Evolutionary conservation across 2,888 invertebrate species (phyloP).

Genomic region (Oxytorus armatus): DNA sequence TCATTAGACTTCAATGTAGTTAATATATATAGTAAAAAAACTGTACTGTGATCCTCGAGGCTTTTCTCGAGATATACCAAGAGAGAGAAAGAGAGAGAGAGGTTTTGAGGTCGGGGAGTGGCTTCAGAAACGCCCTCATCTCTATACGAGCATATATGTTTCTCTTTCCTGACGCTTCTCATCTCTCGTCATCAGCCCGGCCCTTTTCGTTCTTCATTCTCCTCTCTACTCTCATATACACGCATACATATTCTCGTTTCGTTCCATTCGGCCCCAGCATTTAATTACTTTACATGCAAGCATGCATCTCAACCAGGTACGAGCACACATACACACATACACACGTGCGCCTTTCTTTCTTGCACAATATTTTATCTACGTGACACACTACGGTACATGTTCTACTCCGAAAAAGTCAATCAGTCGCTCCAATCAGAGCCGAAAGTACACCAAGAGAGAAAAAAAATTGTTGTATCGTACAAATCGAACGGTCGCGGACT

Average conservation of each 20-base stretch:
- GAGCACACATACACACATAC: background rate
- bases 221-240: slow-evolving; percentile 12
- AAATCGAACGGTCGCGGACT: background rate
- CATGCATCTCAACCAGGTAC: slow-evolving; percentile 34
- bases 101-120: slow-evolving; percentile 79
- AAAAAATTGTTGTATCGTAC: background rate
- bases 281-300: slow-evolving; percentile 79
- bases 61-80: slow-evolving; percentile 38
- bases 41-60: slow-evolving; percentile 3
- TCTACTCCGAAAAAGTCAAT: slow-evolving; percentile 21
- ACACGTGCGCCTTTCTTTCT: slow-evolving; percentile 15
- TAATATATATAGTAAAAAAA: background rate
- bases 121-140: slow-evolving; percentile 81
- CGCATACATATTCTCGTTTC: slow-evolving; percentile 45
- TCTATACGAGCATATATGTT: slow-evolving; percentile 65
- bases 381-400: background rate
- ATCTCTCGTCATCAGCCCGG: slow-evolving; percentile 67
- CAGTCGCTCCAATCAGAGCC: slow-evolving; percentile 6
- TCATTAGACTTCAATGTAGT: background rate
- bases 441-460: background rate
- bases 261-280: slow-evolving; percentile 70
- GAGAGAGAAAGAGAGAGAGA: too few relatives aligned
- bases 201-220: slow-evolving; percentile 64
- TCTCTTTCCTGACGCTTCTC: slow-evolving; percentile 44
- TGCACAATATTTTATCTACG: slow-evolving; percentile 16